phyloP scores from a whole-genome alignment of 1,140 invertebrate genomes.

The Carposina sasakii region DNA sequence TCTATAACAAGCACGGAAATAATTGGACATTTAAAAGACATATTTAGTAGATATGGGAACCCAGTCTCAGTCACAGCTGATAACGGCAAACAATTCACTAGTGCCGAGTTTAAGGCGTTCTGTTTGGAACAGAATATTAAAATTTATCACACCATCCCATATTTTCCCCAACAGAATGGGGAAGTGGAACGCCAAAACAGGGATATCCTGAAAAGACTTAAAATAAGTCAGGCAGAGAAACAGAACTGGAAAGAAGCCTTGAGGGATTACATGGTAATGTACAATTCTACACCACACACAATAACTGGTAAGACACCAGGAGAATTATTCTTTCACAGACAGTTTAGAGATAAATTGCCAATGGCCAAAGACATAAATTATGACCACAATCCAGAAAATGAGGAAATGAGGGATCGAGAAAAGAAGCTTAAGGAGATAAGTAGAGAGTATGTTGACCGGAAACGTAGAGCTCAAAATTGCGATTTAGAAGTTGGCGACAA shows the following conservation, averaged over 20 bases:
- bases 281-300: slow-evolving; percentile 32
- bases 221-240: slow-evolving; percentile 19
- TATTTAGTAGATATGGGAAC: slow-evolving; percentile 15
- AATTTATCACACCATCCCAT: slow-evolving; percentile 23
- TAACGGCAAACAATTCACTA: slow-evolving; percentile 25
- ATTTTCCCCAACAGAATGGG: slow-evolving; percentile 36
- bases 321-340: slow-evolving; percentile 35
- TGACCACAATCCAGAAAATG: no score
- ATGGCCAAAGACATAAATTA: no score
- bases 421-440: no score
- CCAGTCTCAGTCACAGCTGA: slow-evolving; percentile 14
- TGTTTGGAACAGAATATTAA: slow-evolving; percentile 21
- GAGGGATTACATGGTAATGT: slow-evolving; percentile 29
- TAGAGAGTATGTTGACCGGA: no score
- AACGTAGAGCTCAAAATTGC: no score
- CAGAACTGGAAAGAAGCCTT: slow-evolving; percentile 25
- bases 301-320: slow-evolving; percentile 35
- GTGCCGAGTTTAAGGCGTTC: slow-evolving; percentile 21
- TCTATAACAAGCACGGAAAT: slow-evolving; percentile 12
- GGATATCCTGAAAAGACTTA: slow-evolving; percentile 25
- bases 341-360: slow-evolving; percentile 22
- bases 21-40: slow-evolving; percentile 11
- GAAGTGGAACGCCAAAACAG: slow-evolving; percentile 36
- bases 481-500: no score
- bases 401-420: no score